Percentiles rank a stretch among this genome's conserved stretches.
phyloP scores from a whole-genome alignment of 2,113 vertebrate species.

The Gymnobelideus leadbeateri region DNA sequence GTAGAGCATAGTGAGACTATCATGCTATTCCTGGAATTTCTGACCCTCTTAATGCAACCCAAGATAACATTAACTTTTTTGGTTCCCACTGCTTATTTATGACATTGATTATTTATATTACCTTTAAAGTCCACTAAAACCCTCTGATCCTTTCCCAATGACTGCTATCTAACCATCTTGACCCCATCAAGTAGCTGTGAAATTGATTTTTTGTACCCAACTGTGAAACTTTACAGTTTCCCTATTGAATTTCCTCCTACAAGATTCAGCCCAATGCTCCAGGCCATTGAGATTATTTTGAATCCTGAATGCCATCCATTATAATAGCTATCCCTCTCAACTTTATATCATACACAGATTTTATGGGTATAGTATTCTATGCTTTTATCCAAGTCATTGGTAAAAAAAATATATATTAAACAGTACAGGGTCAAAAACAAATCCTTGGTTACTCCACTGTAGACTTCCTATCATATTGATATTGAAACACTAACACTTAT shows the following conservation, averaged over 20 bases:
- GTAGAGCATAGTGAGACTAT: background rate
- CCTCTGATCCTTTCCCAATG: background rate
- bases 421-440: background rate
- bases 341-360: background rate
- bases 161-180: background rate
- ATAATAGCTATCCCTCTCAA: background rate
- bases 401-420: background rate
- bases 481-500: background rate
- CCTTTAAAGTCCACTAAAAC: background rate
- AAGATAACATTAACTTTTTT: background rate
- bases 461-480: background rate
- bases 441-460: background rate
- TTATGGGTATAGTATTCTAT: background rate
- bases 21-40: background rate
- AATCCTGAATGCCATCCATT: background rate
- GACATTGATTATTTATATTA: background rate
- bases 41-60: background rate
- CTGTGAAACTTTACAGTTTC: background rate
- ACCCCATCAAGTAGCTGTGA: background rate
- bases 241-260: background rate
- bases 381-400: background rate
- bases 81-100: background rate
- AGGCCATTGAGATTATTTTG: background rate
- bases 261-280: background rate
- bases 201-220: background rate